Conservation (phyloP, 64 coral and sea anemone species). For the Montipora cactus region DNA sequence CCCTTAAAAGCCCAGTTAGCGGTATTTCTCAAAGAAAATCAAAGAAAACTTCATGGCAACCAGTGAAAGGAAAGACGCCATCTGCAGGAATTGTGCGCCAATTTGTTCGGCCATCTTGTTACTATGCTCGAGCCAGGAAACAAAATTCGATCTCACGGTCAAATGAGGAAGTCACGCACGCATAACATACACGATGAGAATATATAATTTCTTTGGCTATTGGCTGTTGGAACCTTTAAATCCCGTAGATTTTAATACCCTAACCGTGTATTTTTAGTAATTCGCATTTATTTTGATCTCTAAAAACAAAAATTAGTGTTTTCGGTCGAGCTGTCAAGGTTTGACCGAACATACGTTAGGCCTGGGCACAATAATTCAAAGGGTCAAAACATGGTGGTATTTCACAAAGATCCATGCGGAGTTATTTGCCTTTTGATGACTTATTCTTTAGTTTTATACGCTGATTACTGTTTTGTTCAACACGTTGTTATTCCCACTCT, state of each 20-base stretch:
- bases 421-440: conserved; percentile 93
- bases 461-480: conserved; percentile 95
- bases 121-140: conserved; percentile 22
- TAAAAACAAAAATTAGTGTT: too few relatives aligned
- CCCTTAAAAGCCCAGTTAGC: background rate
- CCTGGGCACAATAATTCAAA: conserved; percentile 30
- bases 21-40: background rate
- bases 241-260: background rate
- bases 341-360: background rate
- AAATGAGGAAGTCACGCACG: background rate
- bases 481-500: conserved; percentile 94
- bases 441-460: conserved; percentile 86
- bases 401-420: conserved; percentile 96
- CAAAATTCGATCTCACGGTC: background rate
- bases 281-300: too few relatives aligned
- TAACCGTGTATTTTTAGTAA: too few relatives aligned
- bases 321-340: background rate
- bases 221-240: background rate
- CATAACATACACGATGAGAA: too few relatives aligned
- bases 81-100: background rate
- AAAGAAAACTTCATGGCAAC: conserved; percentile 17
- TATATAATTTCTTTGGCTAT: background rate
- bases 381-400: conserved; percentile 86
- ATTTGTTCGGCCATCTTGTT: conserved; percentile 8
- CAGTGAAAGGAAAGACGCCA: background rate